Conservation (phyloP, 2,888 invertebrate species). For the Drosophila niveifrons region DNA sequence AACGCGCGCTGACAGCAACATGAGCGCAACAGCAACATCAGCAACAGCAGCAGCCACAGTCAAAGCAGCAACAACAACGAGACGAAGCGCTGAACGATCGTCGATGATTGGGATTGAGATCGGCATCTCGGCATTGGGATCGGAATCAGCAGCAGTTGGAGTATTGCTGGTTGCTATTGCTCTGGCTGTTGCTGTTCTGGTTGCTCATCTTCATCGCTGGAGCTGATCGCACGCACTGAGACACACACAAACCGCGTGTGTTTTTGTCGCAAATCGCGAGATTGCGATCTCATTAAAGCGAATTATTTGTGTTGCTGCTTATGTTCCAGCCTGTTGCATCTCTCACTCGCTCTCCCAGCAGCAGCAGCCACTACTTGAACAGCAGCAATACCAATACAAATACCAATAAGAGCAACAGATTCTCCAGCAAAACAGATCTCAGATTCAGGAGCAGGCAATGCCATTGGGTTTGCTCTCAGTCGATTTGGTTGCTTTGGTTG, state of each 20-base stretch:
- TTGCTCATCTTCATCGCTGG: constrained; percentile 73
- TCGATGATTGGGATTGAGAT: constrained; percentile 73
- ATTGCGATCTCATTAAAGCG: constrained; percentile 84
- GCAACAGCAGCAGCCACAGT: constrained; percentile 41
- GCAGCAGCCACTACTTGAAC: constrained; percentile 8
- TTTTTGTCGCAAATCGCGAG: constrained; percentile 79
- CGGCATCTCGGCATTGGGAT: constrained; percentile 57
- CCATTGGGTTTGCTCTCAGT: constrained; percentile 49
- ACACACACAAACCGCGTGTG: constrained; percentile 66
- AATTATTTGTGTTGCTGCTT: constrained; percentile 84
- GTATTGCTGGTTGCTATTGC: constrained; percentile 5
- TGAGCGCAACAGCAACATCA: constrained; percentile 74
- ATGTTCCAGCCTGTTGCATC: constrained; percentile 76
- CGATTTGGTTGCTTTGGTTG: constrained; percentile 30
- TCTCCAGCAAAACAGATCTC: constrained; percentile 24
- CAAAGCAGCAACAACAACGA: constrained; percentile 39
- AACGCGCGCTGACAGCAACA: constrained; percentile 77
- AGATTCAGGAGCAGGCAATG: constrained; percentile 52
- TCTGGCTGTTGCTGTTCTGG: constrained; percentile 18
- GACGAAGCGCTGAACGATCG: constrained; percentile 60
- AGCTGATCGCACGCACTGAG: constrained; percentile 61
- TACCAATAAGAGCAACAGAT: constrained; percentile 6
- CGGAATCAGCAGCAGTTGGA: constrained; percentile 27
- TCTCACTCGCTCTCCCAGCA: constrained; percentile 59
- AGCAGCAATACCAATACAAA: constrained; percentile 7